A percentile compares a stretch with the other conserved stretches of the same genome.
Conservation (phyloP, 2,888 invertebrate genomes). For the Pachliopta kotzebuea region DNA sequence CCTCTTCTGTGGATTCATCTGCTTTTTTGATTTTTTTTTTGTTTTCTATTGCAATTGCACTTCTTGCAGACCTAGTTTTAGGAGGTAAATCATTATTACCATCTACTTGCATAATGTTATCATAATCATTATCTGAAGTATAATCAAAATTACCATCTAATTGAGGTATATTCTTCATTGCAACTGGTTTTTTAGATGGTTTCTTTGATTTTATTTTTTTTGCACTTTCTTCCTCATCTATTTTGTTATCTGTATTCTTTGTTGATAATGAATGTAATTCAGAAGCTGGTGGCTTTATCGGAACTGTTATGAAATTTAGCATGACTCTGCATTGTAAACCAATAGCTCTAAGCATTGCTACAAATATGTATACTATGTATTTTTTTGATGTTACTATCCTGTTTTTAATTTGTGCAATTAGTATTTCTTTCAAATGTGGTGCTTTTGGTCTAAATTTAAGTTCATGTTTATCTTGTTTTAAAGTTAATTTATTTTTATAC, state of each 20-base stretch:
- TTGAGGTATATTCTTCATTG: conserved; percentile 66
- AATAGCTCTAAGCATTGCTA: conserved; percentile 87
- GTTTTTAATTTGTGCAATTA: conserved; percentile 81
- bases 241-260: conserved; percentile 52
- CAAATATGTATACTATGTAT: conserved; percentile 87
- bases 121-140: conserved; percentile 38
- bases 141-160: conserved; percentile 78
- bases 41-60: conserved; percentile 40
- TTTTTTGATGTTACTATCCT: conserved; percentile 83
- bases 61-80: conserved; percentile 47
- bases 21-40: conserved; percentile 37
- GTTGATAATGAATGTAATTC: conserved; percentile 83
- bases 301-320: conserved; percentile 88
- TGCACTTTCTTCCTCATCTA: conserved; percentile 33
- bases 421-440: conserved; percentile 64
- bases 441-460: conserved; percentile 71
- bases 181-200: conserved; percentile 36
- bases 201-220: conserved; percentile 36
- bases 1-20: conserved; percentile 37
- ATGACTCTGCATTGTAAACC: conserved; percentile 91
- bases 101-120: conserved; percentile 60
- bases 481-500: conserved; percentile 84
- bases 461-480: conserved; percentile 80
- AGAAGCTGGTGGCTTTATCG: conserved; percentile 83
- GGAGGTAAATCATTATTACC: conserved; percentile 52